Base-by-base conservation (phyloP, 2,113 vertebrate genomes). In the Urocolius indicus region DNA sequence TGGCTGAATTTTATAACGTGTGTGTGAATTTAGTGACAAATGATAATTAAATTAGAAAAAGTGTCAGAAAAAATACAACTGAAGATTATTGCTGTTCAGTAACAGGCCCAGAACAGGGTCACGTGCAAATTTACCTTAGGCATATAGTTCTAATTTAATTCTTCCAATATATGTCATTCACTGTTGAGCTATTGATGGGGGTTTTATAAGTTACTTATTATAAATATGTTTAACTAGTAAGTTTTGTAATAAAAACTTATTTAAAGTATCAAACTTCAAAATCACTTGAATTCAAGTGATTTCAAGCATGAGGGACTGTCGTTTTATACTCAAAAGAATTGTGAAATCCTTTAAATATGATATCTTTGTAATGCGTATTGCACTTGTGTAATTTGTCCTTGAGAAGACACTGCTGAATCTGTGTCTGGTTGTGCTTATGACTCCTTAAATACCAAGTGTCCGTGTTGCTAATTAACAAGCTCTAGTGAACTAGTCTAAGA, bases 21-120 rank as follows among this genome's bases (percentile, higher is more conserved):
- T 52, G 92, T 95, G 34, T 52, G 87, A 90, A 85, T 88, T 38
- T 65, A 45, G 34, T 76, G 67, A 81, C 55, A 88, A 94, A 90
- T 59, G 46, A 51, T 81, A 65, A 73, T 84, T 87, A 85, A 82
- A 88, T 74, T 62, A 49, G 58, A 80, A 45, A 30, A 92, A 92
- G 27, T 68, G 32, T 49, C 6, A 34, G 74, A 77, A 87, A 72
- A 79, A 72, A 79, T 68, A 24, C 18, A 61, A 24, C 69, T 59
- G 29, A 67, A 87, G 34, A 61, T 45, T 67, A 57, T 17, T 89
- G 38, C 38, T 65, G 20, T 89, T 81, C 57, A 80, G 8, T 57
- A 76, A 26, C 14, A 74, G 54, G 16, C 54, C 58, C 9, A 16
- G 29, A 62, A 27, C 36, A 62, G 26, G 20, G 6, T 59, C 57